These are phyloP conservation scores for Dipodomys ordii DNA, from an alignment of 2,113 vertebrate species.

Conservation along the genomic window DNA sequence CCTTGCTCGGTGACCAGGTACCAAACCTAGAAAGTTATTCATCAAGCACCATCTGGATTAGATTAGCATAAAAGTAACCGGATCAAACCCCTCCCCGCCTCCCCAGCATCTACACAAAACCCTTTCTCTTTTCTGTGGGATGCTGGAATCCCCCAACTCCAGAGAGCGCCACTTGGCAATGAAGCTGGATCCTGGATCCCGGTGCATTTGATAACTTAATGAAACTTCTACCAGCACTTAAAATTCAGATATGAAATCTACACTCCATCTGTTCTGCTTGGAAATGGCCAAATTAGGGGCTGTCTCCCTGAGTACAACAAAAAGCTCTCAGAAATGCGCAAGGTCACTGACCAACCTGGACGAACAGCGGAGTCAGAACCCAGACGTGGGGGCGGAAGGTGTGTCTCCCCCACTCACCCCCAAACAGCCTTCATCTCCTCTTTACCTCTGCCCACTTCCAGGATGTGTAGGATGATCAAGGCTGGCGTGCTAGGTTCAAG, in stretches of 20 bases:
- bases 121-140: conserved; percentile 65
- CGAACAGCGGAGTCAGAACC: background rate
- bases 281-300: conserved; percentile 83
- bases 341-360: conserved; percentile 13
- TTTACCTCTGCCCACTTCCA: background rate
- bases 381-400: background rate
- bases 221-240: conserved; percentile 78
- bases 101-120: conserved; percentile 1
- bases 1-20: conserved; percentile 16
- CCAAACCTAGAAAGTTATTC: background rate
- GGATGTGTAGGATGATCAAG: conserved; percentile 38
- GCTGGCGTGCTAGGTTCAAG: rapidly evolving
- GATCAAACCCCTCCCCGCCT: conserved; percentile 13
- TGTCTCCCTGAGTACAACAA: conserved; percentile 79
- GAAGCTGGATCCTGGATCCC: conserved; percentile 52
- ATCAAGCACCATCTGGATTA: background rate
- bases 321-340: conserved; percentile 75
- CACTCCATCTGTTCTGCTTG: conserved; percentile 79
- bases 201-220: conserved; percentile 79
- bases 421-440: background rate
- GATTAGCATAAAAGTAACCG: conserved; percentile 38
- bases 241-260: conserved; percentile 80
- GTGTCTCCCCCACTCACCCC: background rate
- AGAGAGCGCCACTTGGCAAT: conserved; percentile 55
- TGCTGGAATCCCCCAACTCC: conserved; percentile 5